Evolutionary conservation across 1,140 invertebrate genomes (phyloP).

Genomic region (Phymorhynchus buccinoides): DNA sequence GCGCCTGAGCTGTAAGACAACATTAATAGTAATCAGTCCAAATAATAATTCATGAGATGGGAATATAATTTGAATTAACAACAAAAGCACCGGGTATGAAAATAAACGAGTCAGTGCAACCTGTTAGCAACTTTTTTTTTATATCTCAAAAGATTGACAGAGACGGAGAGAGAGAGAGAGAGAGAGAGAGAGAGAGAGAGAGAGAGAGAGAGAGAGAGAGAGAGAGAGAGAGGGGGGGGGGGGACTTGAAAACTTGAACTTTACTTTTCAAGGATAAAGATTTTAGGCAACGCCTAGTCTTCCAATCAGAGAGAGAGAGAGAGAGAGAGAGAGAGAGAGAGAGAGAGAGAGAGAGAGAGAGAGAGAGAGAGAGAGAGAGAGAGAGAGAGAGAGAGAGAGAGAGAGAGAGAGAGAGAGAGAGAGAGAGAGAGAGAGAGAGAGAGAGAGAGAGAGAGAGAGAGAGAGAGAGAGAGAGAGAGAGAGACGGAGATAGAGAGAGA

Average conservation of each 20-base stretch:
- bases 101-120: too few relatives aligned
- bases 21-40: too few relatives aligned
- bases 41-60: too few relatives aligned
- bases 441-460: background rate
- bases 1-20: background rate
- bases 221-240: background rate
- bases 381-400: background rate
- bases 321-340: conserved; percentile 10
- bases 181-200: background rate
- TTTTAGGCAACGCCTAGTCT: too few relatives aligned
- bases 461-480: conserved; percentile 29
- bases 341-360: background rate
- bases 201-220: background rate
- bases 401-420: background rate
- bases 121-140: too few relatives aligned
- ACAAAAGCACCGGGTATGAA: too few relatives aligned
- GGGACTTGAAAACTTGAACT: too few relatives aligned
- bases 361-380: background rate
- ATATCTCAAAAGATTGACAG: too few relatives aligned
- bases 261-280: too few relatives aligned
- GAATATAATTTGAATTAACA: too few relatives aligned
- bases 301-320: too few relatives aligned
- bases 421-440: background rate
- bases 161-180: background rate
- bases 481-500: background rate